These are phyloP conservation scores for Bembecia ichneumoniformis DNA, from an alignment of 2,888 invertebrate species.

Conservation along the genomic window DNA sequence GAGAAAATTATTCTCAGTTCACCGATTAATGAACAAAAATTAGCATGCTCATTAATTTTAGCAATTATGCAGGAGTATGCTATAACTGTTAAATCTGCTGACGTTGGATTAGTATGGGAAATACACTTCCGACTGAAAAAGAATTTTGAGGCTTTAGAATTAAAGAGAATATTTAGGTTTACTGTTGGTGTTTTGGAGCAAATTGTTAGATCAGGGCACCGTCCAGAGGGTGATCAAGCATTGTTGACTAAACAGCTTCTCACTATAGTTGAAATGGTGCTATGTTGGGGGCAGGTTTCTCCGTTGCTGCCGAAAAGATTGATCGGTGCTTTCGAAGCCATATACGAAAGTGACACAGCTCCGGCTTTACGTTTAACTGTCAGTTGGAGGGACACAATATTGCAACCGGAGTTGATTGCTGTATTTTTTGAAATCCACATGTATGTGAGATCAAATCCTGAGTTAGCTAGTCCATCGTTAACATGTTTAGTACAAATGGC, in stretches of 20 bases:
- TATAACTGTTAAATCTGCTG: slow-evolving; percentile 86
- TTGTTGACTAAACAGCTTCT: slow-evolving; percentile 78
- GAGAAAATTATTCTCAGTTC: slow-evolving; percentile 86
- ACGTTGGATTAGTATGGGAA: slow-evolving; percentile 91
- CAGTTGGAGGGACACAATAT: slow-evolving; percentile 82
- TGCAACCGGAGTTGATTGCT: slow-evolving; percentile 81
- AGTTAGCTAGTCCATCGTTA: slow-evolving; percentile 82
- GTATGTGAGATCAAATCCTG: slow-evolving; percentile 82
- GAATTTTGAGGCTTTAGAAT: slow-evolving; percentile 84
- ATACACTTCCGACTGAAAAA: slow-evolving; percentile 87
- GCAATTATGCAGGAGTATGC: slow-evolving; percentile 92
- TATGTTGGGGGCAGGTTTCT: slow-evolving; percentile 87
- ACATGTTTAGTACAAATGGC: slow-evolving; percentile 86
- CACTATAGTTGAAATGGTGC: slow-evolving; percentile 82
- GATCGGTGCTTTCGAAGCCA: slow-evolving; percentile 79
- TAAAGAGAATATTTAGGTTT: slow-evolving; percentile 82
- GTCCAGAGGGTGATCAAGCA: slow-evolving; percentile 63
- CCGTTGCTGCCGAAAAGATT: slow-evolving; percentile 77
- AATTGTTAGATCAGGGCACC: slow-evolving; percentile 54
- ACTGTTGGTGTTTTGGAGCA: slow-evolving; percentile 59
- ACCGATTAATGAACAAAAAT: slow-evolving; percentile 80
- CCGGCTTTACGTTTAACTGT: slow-evolving; percentile 76
- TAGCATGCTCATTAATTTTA: slow-evolving; percentile 87
- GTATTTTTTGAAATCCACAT: slow-evolving; percentile 87
- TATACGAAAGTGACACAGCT: slow-evolving; percentile 77